Base-by-base conservation (phyloP, 2,797 vertebrate genomes). In the Pempheris klunzingeri region DNA sequence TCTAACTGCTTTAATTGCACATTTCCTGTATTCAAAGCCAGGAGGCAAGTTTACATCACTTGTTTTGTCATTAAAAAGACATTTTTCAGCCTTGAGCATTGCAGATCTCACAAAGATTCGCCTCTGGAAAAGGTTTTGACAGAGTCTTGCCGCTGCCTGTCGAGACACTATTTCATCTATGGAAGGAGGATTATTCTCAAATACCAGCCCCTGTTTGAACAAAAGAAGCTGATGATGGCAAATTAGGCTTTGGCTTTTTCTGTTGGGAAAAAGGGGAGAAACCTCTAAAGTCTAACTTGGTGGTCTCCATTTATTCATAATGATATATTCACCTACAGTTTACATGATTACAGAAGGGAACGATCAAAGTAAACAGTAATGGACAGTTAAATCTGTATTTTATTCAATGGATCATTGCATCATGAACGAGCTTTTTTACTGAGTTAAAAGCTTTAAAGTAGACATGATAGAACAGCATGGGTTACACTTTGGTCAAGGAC, bases 141-240 rank as follows among this genome's bases (percentile, higher is more conserved):
- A 90, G 89, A 93, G 92, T 95, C 95, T 91, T 95, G 95, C 92
- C 88, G 71, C 92, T 95, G 95, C 95, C 93, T 96, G 95, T 95
- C 89, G 90, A 94, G 93, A 87, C 91, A 81, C 91, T 94, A 94
- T 94, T 95, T 92, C 91, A 92, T 93, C 91, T 93, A 93, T 94
- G 93, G 92, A 92, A 86, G 91, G 92, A 94, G 95, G 95, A 96
- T 96, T 96, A 96, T 95, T 95, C 90, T 85, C 90, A 94, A 96
- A 95, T 95, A 95, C 95, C 95, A 95, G 92, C 71, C 90, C 92
- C 88, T 87, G 92, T 91, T 93, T 92, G 93, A 94, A 96, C 95
- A 95, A 96, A 96, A 93, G 95, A 88, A 94, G 88, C 93, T 93
- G 94, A 96, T 95, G 95, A 95, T 90, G 92, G 94, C 93, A 96